Evolutionary conservation across 64 coral and sea anemone genomes (phyloP).

Genomic region (Pocillopora damicornis): DNA sequence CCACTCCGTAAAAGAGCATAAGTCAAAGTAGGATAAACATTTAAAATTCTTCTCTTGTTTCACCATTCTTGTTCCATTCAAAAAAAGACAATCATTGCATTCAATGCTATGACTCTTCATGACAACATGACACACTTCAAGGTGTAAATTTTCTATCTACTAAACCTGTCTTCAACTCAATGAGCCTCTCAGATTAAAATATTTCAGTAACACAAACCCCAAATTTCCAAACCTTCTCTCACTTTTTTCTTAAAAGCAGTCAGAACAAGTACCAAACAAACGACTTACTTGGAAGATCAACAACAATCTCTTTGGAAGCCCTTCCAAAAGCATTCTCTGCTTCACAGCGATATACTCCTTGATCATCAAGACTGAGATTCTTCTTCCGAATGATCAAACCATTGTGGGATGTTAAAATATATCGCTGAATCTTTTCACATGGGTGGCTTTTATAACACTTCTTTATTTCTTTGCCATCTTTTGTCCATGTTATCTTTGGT

Average conservation of each 20-base stretch:
- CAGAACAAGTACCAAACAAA: neutral
- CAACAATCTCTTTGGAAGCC: neutral
- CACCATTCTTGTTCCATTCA: too few relatives aligned
- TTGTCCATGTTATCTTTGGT: slow-evolving; percentile 3
- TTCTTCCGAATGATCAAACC: neutral
- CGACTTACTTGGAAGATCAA: slow-evolving; percentile 1
- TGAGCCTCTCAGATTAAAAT: neutral
- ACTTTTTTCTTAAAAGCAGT: too few relatives aligned
- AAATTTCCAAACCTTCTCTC: neutral
- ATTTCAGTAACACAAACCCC: neutral
- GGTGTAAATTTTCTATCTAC: too few relatives aligned
- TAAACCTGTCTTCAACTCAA: neutral
- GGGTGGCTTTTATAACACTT: neutral
- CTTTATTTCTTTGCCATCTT: neutral
- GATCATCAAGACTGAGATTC: neutral
- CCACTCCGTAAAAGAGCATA: too few relatives aligned
- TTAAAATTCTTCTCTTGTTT: too few relatives aligned
- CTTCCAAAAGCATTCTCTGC: neutral
- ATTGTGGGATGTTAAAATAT: neutral
- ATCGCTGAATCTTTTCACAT: neutral
- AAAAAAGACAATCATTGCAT: too few relatives aligned
- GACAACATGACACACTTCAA: too few relatives aligned
- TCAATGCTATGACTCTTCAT: too few relatives aligned
- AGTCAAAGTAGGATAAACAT: too few relatives aligned
- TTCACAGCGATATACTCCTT: slow-evolving; percentile 1